These are phyloP conservation scores for Drosophila rhopaloa DNA, from an alignment of 1,140 invertebrate species.

Conservation along the genomic window DNA sequence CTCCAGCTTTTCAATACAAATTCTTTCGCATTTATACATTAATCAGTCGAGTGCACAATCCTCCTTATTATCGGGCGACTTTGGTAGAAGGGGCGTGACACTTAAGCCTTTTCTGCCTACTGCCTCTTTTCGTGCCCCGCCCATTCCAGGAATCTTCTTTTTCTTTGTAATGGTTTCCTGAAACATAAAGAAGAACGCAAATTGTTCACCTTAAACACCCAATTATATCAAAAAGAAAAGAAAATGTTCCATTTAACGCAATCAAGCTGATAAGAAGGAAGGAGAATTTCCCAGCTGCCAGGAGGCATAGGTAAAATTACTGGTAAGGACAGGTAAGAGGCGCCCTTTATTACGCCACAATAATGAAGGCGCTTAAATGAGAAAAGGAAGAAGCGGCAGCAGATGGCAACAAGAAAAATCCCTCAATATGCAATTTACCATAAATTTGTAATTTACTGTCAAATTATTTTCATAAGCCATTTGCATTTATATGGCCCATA, in stretches of 20 bases:
- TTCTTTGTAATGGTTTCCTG: conserved; percentile 69
- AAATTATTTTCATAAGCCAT: conserved; percentile 83
- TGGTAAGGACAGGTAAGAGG: conserved; percentile 29
- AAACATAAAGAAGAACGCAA: conserved; percentile 50
- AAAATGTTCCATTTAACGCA: conserved; percentile 74
- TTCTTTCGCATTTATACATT: conserved; percentile 19
- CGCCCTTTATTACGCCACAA: conserved; percentile 50
- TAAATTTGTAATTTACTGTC: conserved; percentile 81
- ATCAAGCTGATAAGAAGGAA: conserved; percentile 70
- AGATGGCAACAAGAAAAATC: conserved; percentile 66
- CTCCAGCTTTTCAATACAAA: conserved; percentile 11
- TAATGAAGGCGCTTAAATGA: conserved; percentile 50
- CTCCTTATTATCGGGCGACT: conserved; percentile 7
- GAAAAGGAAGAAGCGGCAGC: conserved; percentile 30
- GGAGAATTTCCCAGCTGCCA: conserved; percentile 49
- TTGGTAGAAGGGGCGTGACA: conserved; percentile 15
- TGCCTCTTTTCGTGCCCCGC: conserved; percentile 7
- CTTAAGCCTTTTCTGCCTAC: conserved; percentile 59
- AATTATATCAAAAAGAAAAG: conserved; percentile 62
- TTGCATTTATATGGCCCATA: conserved; percentile 73
- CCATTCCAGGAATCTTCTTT: conserved; percentile 6
- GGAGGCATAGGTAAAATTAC: conserved; percentile 27
- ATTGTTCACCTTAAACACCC: conserved; percentile 75
- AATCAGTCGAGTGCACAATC: conserved; percentile 31
- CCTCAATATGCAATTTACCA: conserved; percentile 83